These are phyloP conservation scores for Eospalax fontanierii DNA, from an alignment of 2,797 vertebrate genomes.

Conservation along the genomic window DNA sequence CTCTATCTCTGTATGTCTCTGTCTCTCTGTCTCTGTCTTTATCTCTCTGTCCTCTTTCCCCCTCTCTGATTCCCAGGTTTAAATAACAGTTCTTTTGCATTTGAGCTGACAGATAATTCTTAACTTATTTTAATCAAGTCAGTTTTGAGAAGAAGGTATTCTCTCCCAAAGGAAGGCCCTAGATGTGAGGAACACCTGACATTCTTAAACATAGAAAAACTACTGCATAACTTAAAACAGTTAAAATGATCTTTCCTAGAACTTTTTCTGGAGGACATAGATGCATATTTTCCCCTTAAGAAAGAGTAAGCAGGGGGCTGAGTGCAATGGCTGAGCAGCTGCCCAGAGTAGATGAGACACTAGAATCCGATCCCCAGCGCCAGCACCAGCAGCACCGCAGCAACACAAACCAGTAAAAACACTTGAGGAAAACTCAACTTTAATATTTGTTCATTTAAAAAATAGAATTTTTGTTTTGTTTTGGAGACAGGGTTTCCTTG, in stretches of 20 bases:
- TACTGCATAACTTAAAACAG: constrained; percentile 17
- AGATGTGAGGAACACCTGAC: background rate
- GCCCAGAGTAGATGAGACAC: background rate
- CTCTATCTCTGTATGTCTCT: background rate
- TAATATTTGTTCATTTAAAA: constrained; percentile 49
- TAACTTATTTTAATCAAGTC: constrained; percentile 50
- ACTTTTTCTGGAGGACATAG: constrained; percentile 23
- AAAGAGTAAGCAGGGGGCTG: background rate
- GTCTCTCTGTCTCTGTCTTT: background rate
- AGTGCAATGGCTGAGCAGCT: background rate
- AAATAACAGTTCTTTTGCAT: constrained; percentile 39
- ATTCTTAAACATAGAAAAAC: background rate
- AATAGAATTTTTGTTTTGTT: background rate
- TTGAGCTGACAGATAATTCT: constrained; percentile 19
- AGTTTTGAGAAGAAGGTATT: constrained; percentile 1
- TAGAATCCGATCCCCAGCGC: no score
- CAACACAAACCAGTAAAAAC: background rate
- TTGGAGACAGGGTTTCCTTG: no score
- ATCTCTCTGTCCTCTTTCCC: background rate
- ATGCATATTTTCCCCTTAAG: background rate
- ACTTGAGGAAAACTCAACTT: constrained; percentile 49
- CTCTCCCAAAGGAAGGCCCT: background rate
- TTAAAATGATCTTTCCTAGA: constrained; percentile 28
- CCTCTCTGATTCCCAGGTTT: background rate
- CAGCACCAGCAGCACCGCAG: background rate